Evolutionary conservation across 2,888 invertebrate species (phyloP).

Genomic region (Drosophila fulvimacula): DNA sequence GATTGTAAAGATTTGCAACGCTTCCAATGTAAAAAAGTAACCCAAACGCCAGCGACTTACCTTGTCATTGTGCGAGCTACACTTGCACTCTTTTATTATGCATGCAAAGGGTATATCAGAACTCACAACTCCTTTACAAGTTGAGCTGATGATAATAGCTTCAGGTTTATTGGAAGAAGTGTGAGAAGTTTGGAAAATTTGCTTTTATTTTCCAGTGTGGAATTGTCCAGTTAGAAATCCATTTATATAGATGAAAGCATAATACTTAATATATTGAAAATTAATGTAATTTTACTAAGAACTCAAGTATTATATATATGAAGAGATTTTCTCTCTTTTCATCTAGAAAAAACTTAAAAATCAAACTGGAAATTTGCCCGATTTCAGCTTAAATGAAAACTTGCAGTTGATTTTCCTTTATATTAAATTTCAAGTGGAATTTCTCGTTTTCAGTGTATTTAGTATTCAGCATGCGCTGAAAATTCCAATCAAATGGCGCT

Average conservation of each 20-base stretch:
- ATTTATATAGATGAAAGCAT: no score
- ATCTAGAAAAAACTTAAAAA: not conserved
- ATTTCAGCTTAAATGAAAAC: not conserved
- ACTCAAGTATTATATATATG: no score
- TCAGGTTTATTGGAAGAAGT: not conserved
- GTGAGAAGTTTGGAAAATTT: not conserved
- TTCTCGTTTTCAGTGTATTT: slow-evolving; percentile 17
- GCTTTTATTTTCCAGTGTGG: no score
- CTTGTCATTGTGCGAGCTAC: slow-evolving; percentile 53
- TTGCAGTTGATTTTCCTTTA: not conserved
- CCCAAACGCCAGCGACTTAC: slow-evolving; percentile 55
- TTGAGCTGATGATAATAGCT: slow-evolving; percentile 2
- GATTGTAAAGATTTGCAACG: slow-evolving; percentile 69
- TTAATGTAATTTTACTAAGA: no score
- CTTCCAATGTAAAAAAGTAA: slow-evolving; percentile 34
- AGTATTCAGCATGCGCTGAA: not conserved
- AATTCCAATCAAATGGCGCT: slow-evolving; percentile 10
- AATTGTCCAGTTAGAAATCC: no score
- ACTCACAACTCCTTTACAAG: not conserved
- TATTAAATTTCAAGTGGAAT: not conserved
- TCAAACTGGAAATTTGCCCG: not conserved
- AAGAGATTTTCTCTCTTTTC: no score
- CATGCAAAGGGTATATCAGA: not conserved
- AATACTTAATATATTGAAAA: no score
- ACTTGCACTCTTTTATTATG: slow-evolving; percentile 32